These are phyloP conservation scores for Alectura lathami DNA, from an alignment of 2,113 vertebrate genomes.

Conservation along the genomic window DNA sequence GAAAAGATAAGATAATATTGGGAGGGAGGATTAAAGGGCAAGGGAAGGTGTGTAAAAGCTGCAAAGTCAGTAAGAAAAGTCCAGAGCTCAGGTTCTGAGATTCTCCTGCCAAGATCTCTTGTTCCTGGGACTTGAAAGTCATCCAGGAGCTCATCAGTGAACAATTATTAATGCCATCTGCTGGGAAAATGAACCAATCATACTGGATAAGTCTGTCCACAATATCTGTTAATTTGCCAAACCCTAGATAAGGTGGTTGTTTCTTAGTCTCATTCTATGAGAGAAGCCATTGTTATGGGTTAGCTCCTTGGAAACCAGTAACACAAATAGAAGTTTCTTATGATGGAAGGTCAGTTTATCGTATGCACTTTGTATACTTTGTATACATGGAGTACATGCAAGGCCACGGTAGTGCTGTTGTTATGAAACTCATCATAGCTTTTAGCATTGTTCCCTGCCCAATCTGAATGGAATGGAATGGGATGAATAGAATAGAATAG, in stretches of 20 bases:
- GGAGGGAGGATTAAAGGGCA: background rate
- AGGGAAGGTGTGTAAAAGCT: background rate
- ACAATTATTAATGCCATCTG: background rate
- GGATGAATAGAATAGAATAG: too few relatives aligned
- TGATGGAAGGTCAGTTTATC: background rate
- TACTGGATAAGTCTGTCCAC: background rate
- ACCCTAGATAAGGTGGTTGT: background rate
- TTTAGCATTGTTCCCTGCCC: background rate
- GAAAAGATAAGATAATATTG: background rate
- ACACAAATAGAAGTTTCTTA: background rate
- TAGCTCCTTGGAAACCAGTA: background rate
- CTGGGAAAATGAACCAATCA: background rate
- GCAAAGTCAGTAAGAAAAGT: background rate
- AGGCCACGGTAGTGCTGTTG: background rate
- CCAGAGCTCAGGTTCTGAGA: background rate
- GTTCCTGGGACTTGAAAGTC: background rate
- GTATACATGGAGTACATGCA: background rate
- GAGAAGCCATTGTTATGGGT: background rate
- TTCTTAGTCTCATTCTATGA: background rate
- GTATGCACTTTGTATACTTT: background rate
- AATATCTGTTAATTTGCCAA: background rate
- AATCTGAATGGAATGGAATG: too few relatives aligned
- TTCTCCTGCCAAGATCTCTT: background rate
- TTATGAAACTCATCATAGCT: background rate
- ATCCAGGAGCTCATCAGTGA: background rate